These are phyloP conservation scores for Heliconius himera DNA, from an alignment of 1,140 invertebrate genomes.

Conservation along the genomic window DNA sequence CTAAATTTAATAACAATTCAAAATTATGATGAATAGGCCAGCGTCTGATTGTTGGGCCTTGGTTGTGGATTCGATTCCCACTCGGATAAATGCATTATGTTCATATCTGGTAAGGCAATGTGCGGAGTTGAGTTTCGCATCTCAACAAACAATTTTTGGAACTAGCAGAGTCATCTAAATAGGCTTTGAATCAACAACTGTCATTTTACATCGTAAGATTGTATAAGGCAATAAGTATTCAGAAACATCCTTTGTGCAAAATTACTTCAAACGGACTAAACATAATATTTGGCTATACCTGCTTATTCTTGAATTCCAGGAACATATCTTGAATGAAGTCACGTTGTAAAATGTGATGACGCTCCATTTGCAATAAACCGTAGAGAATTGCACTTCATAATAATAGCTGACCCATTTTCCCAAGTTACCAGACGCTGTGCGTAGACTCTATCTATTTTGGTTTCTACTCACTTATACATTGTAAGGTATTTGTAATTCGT, in stretches of 20 bases:
- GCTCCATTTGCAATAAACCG: constrained; percentile 30
- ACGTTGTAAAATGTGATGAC: background rate
- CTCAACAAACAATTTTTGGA: too few species aligned
- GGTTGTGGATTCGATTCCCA: too few species aligned
- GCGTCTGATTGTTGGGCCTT: background rate
- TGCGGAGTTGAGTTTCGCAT: too few species aligned
- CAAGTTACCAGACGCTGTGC: constrained; percentile 53
- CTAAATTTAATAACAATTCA: background rate
- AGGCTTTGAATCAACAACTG: too few species aligned
- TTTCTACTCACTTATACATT: constrained; percentile 52
- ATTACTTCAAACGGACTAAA: background rate
- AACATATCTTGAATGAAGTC: background rate
- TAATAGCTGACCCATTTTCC: constrained; percentile 69
- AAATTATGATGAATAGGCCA: background rate
- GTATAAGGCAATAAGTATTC: too few species aligned
- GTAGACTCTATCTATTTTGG: constrained; percentile 53
- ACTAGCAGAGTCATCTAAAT: too few species aligned
- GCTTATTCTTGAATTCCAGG: background rate
- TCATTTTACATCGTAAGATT: too few species aligned
- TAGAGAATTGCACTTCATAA: constrained; percentile 54
- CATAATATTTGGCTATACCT: background rate
- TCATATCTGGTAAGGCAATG: too few species aligned
- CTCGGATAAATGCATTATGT: too few species aligned
- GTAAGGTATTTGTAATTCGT: constrained; percentile 45
- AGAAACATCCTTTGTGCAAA: too few species aligned